These are phyloP conservation scores for Cheirogaleus medius DNA, from an alignment of 2,113 vertebrate species.

Conservation along the genomic window DNA sequence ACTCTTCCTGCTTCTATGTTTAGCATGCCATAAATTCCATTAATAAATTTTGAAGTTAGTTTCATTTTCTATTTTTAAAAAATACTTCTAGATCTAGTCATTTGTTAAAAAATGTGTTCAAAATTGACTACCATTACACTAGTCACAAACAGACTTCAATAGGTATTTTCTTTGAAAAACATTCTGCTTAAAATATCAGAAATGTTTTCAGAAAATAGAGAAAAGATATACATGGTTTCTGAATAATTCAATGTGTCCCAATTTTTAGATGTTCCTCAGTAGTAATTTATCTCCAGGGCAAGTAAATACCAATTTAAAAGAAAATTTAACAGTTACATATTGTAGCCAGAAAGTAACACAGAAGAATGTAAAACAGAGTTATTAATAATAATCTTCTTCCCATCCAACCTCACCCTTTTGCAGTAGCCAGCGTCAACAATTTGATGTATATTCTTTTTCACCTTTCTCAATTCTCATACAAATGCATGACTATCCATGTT, in stretches of 20 bases:
- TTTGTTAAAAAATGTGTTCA: slow-evolving; percentile 11
- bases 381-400: not conserved
- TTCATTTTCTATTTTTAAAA: not conserved
- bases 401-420: not conserved
- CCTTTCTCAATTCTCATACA: not conserved
- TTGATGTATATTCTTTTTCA: not conserved
- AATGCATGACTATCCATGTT: not conserved
- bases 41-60: not conserved
- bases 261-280: not conserved
- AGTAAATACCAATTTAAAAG: not conserved
- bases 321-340: not conserved
- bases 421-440: not conserved
- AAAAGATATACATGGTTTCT: not conserved
- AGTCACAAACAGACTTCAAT: not conserved
- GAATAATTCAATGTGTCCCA: not conserved
- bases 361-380: not conserved
- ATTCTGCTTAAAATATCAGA: not conserved
- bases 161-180: not conserved
- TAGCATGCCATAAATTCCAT: not conserved
- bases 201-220: slow-evolving; percentile 21
- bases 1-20: not conserved
- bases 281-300: not conserved
- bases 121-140: not conserved
- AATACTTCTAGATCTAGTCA: not conserved
- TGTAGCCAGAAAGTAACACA: not conserved